Evolutionary conservation across 2,797 vertebrate species (phyloP), one percentile per base, ranked within the genome.

Genomic region (Malacoraja senta): DNA sequence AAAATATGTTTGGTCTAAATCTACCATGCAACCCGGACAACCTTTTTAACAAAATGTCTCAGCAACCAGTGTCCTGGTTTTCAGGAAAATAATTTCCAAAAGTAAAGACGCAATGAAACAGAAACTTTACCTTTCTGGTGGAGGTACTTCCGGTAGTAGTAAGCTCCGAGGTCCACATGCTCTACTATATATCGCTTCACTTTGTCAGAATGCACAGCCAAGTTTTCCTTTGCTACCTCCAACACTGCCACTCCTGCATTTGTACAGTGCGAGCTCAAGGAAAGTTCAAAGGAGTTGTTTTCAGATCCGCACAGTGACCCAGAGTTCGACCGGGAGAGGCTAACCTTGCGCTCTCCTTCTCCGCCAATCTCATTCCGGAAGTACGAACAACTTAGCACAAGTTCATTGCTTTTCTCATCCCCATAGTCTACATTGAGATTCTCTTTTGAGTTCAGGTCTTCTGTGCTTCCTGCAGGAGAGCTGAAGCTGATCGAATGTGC

Each of bases 301-400:
- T 98, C 98, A 96, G 96, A 97, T 4, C 97, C 97, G 94, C 96
- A 96, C 86, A 96, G 98, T 53, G 98, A 97, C 93, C 96, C 98
- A n/a, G 97, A 97, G 94, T 98, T 98, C 93, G 97, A 98, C 95
- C 98, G 99, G 0, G 97, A 97, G 93, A 97, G 95, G 93, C 97
- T 98, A 94, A 98, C 96, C 91, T 97, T 97, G 94, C 97, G 97
- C 94, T 98, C 97, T 0, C 98, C 97, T 94, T 99, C 98, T 0
- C 97, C 96, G 1, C 98, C 98, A 2, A 98, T 98, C 96, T 99
- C 99, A 61, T 99, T 99, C 94, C 98, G 97, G 95, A 99, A 99
- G 94, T 98, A 99, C 1, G 98, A 98, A 94, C 99, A 99, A 93
- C 97, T 98, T 94, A 98, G 96, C 63, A 99, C 97, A 93, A 99